Conservation (phyloP, 2,888 invertebrate genomes). For the Campaea margaritaria region DNA sequence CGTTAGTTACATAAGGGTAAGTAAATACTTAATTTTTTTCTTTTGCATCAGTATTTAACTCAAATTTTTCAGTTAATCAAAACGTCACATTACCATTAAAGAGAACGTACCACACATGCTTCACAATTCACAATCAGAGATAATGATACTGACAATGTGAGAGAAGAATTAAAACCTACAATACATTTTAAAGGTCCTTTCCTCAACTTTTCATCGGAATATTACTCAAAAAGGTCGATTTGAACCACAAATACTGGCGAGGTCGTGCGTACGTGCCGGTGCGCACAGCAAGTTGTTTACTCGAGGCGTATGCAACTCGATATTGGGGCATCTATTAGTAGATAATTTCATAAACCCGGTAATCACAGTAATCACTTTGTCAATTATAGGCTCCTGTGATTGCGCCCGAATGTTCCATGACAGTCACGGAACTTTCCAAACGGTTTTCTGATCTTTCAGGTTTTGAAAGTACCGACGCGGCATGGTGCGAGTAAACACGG, state of each 20-base stretch:
- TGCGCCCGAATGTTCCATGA: slow-evolving; percentile 11
- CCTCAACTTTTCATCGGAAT: slow-evolving; percentile 26
- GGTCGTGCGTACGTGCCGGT: slow-evolving; percentile 67
- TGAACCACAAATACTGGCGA: slow-evolving; percentile 47
- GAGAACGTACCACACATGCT: no score
- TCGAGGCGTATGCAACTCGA: slow-evolving; percentile 22
- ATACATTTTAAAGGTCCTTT: slow-evolving; percentile 12
- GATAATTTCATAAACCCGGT: slow-evolving; percentile 15
- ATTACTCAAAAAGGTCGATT: slow-evolving; percentile 27
- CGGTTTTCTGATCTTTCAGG: no score
- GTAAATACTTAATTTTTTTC: no score
- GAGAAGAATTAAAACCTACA: no score
- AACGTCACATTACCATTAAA: no score
- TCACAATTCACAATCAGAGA: no score
- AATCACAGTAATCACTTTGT: slow-evolving; percentile 6
- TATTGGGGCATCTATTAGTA: slow-evolving; percentile 28
- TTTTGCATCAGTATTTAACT: not conserved
- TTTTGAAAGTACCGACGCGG: no score
- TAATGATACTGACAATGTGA: no score
- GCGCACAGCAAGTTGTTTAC: slow-evolving; percentile 48
- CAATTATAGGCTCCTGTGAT: slow-evolving; percentile 6
- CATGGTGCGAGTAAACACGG: no score
- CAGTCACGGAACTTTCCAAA: not conserved
- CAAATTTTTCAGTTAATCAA: not conserved
- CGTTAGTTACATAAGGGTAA: no score